phyloP scores from a whole-genome alignment of 1,140 invertebrate species.

The Platorchestia sp. region DNA sequence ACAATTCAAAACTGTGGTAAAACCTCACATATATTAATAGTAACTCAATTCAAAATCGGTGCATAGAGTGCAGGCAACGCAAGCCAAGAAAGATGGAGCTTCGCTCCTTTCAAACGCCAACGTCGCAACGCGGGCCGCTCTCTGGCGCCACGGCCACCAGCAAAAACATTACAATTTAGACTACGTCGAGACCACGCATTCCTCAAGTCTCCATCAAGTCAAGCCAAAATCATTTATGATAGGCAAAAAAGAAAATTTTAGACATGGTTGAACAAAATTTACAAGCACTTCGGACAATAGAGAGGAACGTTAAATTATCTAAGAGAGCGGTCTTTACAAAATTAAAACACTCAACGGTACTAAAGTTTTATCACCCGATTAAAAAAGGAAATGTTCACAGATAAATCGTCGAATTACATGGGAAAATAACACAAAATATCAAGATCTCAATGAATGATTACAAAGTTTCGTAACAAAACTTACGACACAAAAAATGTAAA shows the following conservation, averaged over 20 bases:
- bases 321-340: not conserved
- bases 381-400: not conserved
- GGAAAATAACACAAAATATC: not conserved
- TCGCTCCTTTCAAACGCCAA: not conserved
- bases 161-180: not conserved
- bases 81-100: not conserved
- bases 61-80: not conserved
- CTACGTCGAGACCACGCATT: not conserved
- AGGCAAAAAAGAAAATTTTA: not conserved
- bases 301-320: not conserved
- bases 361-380: not conserved
- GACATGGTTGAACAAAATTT: not conserved
- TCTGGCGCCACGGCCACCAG: not conserved
- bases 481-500: not conserved
- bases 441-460: not conserved
- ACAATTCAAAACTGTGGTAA: too few species aligned
- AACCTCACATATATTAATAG: too few species aligned
- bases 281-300: not conserved
- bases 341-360: not conserved
- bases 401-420: not conserved
- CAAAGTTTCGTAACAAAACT: not conserved
- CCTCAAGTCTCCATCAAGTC: not conserved
- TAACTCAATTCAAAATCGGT: not conserved
- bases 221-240: conserved; percentile 2
- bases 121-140: not conserved